Evolutionary conservation across 2,888 invertebrate species (phyloP), one percentile per base, ranked within the genome.

Genomic region (Torymus auratus): DNA sequence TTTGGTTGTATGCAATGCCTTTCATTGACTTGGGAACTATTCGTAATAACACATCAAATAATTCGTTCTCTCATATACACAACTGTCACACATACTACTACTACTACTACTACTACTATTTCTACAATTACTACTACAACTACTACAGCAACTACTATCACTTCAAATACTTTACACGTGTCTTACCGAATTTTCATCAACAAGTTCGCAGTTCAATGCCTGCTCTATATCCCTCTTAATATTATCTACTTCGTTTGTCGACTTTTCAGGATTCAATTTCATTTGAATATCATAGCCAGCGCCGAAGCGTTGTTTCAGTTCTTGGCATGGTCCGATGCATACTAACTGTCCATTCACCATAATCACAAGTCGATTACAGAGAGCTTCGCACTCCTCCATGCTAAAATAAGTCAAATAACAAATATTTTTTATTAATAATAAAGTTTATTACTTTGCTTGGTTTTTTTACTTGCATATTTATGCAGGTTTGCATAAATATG

Each of bases 301-400:
- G 3, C 95, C 95, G 89, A 94, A 95, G 76, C 93, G 93, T 76
- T 94, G 93, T 86, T 96, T 96, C 84, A 97, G 92, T 83, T 94
- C 94, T 83, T 94, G 94, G 82, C 95, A 93, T 81, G 94, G 92
- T 75, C 96, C 96, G 64, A 96, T 92, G 87, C 96, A 96, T 83
- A 94, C 93, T 85, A 96, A 91, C 86, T 93, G 92, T 0, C 97
- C 96, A 83, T 92, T 92, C 0, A 94, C 93, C 96, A 97, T 94
- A 79, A 97, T 96, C 0, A 94, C 96, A 83, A 97, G 91, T 80
- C 96, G 93, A 73, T 94, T 93, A 89, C 96, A 96, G 28, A 96
- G 92, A 50, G 95, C 94, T 88, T 97, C 96, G 91, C 96, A 96
- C 92, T 97, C 96, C 89, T 96, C 96, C 96, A 97, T 96, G 87